Conservation (phyloP, 2,888 invertebrate species). For the Myopa tessellatipennis region DNA sequence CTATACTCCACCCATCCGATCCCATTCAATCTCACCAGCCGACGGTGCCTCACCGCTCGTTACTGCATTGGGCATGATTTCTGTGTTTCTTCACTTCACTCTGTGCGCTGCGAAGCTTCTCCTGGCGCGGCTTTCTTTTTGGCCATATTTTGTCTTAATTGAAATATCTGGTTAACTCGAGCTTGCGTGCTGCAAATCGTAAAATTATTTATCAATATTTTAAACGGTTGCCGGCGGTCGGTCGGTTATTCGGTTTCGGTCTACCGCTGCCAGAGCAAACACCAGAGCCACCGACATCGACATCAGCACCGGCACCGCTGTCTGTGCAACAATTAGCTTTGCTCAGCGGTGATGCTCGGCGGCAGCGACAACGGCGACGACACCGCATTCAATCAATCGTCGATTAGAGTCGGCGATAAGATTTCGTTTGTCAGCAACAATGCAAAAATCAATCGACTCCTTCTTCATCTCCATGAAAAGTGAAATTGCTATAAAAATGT, state of each 20-base stretch:
- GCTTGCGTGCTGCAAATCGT: slow-evolving; percentile 32
- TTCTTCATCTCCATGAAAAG: slow-evolving; percentile 21
- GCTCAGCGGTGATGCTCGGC: background rate
- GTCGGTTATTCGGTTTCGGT: background rate
- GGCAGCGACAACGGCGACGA: slow-evolving; percentile 3
- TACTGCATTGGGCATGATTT: no score
- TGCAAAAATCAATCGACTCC: slow-evolving; percentile 17
- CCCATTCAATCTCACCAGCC: background rate
- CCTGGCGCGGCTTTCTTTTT: slow-evolving; percentile 17
- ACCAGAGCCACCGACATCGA: background rate
- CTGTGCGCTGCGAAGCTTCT: background rate
- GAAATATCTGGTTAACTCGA: slow-evolving; percentile 35
- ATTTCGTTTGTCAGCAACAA: slow-evolving; percentile 24
- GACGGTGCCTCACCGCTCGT: background rate
- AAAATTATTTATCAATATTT: slow-evolving; percentile 37
- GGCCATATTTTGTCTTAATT: slow-evolving; percentile 25
- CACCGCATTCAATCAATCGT: slow-evolving; percentile 33
- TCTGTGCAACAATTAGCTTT: background rate
- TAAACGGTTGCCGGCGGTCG: slow-evolving; percentile 35
- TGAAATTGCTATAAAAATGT: slow-evolving; percentile 33
- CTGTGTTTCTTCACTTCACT: no score
- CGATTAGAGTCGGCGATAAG: slow-evolving; percentile 34
- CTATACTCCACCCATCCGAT: background rate
- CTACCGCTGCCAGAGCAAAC: background rate
- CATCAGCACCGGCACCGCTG: background rate